Percentiles rank a stretch among this genome's conserved stretches.
Evolutionary conservation across 2,888 invertebrate genomes (phyloP).

Genomic region (Plemyria rubiginata): DNA sequence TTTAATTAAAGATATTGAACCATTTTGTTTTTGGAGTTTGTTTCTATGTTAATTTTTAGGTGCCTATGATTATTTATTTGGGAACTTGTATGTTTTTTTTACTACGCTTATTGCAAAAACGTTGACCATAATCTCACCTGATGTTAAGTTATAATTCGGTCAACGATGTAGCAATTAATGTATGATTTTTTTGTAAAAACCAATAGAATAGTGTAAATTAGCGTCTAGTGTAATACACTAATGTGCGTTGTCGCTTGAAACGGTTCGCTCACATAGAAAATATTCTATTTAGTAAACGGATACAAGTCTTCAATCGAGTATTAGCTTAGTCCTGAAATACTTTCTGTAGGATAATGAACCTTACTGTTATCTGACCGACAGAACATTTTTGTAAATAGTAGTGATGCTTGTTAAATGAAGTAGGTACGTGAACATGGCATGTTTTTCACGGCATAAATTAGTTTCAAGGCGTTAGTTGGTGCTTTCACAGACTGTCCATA

Average conservation of each 20-base stretch:
- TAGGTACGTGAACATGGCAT: conserved; percentile 9
- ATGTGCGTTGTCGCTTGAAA: not conserved
- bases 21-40: no score
- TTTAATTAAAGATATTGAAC: not conserved
- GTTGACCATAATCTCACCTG: no score
- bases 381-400: not conserved
- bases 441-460: conserved; percentile 23
- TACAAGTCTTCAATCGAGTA: not conserved
- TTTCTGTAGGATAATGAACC: not conserved
- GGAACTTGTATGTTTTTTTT: not conserved
- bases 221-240: not conserved
- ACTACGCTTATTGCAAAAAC: no score
- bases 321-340: not conserved
- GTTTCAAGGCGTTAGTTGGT: conserved; percentile 30
- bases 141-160: no score
- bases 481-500: conserved; percentile 32
- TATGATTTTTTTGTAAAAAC: not conserved
- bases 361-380: not conserved
- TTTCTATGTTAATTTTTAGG: no score
- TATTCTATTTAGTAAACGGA: not conserved
- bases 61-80: no score
- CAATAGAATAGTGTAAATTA: not conserved
- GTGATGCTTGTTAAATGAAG: not conserved
- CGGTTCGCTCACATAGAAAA: not conserved
- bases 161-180: not conserved